phyloP scores from a whole-genome alignment of 1,140 invertebrate genomes.

The Harpegnathos saltator region DNA sequence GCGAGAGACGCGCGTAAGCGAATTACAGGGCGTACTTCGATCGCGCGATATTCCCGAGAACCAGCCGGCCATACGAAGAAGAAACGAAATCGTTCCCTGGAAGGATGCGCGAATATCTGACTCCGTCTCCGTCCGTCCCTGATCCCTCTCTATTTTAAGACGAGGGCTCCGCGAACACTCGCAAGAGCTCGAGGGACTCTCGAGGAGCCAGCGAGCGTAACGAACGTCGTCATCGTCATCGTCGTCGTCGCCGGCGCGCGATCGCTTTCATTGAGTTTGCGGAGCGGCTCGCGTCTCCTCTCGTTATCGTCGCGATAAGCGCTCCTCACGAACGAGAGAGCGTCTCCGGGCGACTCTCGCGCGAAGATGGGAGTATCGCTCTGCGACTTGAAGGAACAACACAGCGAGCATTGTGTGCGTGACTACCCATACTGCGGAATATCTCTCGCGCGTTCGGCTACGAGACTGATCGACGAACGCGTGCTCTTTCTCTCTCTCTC shows the following conservation, averaged over 20 bases:
- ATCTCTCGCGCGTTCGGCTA: too few species aligned
- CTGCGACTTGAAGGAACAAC: too few species aligned
- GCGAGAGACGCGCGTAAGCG: too few species aligned
- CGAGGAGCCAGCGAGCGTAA: background rate
- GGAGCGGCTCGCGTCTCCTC: background rate
- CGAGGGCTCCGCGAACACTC: slow-evolving; percentile 29
- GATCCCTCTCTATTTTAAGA: slow-evolving; percentile 52
- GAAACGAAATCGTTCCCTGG: background rate
- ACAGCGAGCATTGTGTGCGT: too few species aligned
- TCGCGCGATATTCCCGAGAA: background rate
- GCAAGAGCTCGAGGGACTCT: background rate
- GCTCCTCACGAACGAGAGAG: background rate
- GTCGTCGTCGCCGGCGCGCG: too few species aligned
- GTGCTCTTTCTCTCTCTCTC: too few species aligned
- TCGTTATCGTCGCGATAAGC: slow-evolving; percentile 36
- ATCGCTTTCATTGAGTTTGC: slow-evolving; percentile 54
- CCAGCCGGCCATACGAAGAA: background rate
- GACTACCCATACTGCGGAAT: too few species aligned
- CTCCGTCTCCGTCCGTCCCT: slow-evolving; percentile 15
- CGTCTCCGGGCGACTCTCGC: background rate
- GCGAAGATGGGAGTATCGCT: slow-evolving; percentile 5
- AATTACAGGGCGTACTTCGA: background rate
- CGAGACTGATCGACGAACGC: too few species aligned
- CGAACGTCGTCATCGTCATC: slow-evolving; percentile 1
- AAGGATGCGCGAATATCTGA: background rate